Conservation (phyloP, 1,140 invertebrate genomes). For the Magallana ariakensis region DNA sequence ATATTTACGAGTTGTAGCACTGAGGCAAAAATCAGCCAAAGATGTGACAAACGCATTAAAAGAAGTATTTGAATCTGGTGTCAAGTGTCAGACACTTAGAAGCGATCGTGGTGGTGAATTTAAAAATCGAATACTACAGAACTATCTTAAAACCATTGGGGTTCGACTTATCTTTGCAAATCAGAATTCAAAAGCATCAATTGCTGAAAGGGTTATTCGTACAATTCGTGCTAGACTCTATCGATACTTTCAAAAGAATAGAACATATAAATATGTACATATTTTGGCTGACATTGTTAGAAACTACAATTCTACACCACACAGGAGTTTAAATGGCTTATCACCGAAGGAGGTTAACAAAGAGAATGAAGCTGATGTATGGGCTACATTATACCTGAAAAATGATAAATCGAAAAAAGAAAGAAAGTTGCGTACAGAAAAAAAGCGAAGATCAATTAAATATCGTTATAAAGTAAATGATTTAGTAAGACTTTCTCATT, state of each 20-base stretch:
- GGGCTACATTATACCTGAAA: slow-evolving; percentile 26
- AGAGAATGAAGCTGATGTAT: slow-evolving; percentile 48
- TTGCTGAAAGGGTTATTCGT: slow-evolving; percentile 43
- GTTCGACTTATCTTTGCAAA: not conserved
- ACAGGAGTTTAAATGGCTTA: slow-evolving; percentile 39
- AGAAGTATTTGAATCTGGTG: not conserved
- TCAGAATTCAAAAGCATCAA: slow-evolving; percentile 27
- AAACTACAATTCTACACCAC: slow-evolving; percentile 50
- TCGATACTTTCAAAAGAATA: slow-evolving; percentile 42
- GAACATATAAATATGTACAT: slow-evolving; percentile 44
- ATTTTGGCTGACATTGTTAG: slow-evolving; percentile 36
- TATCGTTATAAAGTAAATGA: slow-evolving; percentile 43
- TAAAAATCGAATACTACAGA: not conserved
- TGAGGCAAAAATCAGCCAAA: not conserved
- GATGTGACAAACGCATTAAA: not conserved
- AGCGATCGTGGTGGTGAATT: not conserved
- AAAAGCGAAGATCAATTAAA: no score
- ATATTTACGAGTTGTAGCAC: not conserved
- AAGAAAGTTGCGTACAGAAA: not conserved
- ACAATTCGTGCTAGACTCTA: slow-evolving; percentile 39
- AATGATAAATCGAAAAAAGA: not conserved
- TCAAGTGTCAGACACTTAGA: not conserved
- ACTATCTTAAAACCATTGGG: not conserved
- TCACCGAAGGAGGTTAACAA: slow-evolving; percentile 46
- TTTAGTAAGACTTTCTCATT: no score